These are phyloP conservation scores for Diadumene lineata DNA, from an alignment of 92 coral and sea anemone species.

Conservation along the genomic window DNA sequence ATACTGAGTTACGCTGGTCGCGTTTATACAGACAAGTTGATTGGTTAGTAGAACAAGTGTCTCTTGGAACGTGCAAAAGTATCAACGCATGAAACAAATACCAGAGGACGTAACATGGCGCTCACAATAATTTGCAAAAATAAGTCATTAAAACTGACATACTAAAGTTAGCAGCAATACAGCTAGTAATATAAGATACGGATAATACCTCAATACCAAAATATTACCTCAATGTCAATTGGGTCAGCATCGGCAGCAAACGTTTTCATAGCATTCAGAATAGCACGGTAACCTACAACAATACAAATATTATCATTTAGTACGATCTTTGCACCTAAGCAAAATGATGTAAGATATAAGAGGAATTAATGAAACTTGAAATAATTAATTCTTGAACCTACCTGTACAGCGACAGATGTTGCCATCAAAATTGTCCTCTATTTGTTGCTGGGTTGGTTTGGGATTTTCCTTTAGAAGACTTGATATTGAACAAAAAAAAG, in stretches of 20 bases:
- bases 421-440: conserved; percentile 72
- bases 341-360: neutral
- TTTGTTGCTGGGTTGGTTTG: conserved; percentile 60
- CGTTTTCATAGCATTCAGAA: conserved; percentile 79
- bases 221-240: conserved; percentile 66
- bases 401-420: conserved; percentile 54
- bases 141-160: neutral
- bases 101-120: no score
- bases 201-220: neutral
- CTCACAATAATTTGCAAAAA: no score
- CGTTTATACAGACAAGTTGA: no score
- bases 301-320: neutral
- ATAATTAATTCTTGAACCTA: no score
- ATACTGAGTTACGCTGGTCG: no score
- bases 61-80: no score
- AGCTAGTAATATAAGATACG: neutral
- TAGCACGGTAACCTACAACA: conserved; percentile 67
- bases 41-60: no score
- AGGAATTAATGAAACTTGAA: no score
- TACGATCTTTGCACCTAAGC: neutral
- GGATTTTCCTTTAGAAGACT: conserved; percentile 64
- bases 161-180: neutral
- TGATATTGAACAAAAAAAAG: neutral
- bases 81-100: no score
- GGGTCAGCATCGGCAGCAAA: conserved; percentile 73